Percentiles rank a stretch among this genome's conserved stretches.
These are phyloP conservation scores for Eledona agricola DNA, from an alignment of 2,888 invertebrate species.

Conservation along the genomic window DNA sequence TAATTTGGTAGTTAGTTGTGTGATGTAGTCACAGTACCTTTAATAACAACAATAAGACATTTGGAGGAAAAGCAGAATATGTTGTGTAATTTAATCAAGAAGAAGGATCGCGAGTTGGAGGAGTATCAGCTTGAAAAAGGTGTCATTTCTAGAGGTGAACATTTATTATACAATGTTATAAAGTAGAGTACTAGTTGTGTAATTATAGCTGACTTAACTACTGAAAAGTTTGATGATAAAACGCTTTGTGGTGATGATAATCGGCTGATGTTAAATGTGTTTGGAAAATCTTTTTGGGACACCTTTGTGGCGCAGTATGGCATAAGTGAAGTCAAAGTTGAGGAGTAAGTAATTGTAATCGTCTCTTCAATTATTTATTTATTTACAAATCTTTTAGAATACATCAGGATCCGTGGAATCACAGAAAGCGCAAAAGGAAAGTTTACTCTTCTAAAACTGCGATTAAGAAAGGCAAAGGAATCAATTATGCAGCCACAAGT, in stretches of 20 bases:
- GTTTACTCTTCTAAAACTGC: conserved; percentile 25
- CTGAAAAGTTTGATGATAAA: conserved; percentile 54
- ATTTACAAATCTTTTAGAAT: conserved; percentile 1
- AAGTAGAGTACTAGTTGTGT: conserved; percentile 24
- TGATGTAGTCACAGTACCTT: conserved; percentile 55
- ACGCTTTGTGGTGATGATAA: conserved; percentile 36
- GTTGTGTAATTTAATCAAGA: conserved; percentile 61
- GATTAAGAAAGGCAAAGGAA: conserved; percentile 25
- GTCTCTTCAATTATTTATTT: neutral
- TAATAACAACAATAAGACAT: conserved; percentile 62
- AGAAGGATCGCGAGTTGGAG: conserved; percentile 67
- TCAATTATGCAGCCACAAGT: conserved; percentile 18
- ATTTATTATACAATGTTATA: neutral
- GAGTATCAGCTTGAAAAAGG: conserved; percentile 66
- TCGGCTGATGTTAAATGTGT: conserved; percentile 47
- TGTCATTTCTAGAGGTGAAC: conserved; percentile 62
- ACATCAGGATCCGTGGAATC: conserved; percentile 34
- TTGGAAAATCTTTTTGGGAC: conserved; percentile 45
- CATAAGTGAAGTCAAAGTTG: conserved; percentile 39
- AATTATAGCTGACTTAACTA: conserved; percentile 54
- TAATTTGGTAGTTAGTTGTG: conserved; percentile 38
- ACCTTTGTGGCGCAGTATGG: conserved; percentile 46
- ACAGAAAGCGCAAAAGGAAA: conserved; percentile 25
- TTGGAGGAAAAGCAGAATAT: conserved; percentile 63
- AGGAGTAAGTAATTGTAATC: conserved; percentile 45